Conservation (phyloP, 92 coral and sea anemone species). For the Ricordea florida region DNA sequence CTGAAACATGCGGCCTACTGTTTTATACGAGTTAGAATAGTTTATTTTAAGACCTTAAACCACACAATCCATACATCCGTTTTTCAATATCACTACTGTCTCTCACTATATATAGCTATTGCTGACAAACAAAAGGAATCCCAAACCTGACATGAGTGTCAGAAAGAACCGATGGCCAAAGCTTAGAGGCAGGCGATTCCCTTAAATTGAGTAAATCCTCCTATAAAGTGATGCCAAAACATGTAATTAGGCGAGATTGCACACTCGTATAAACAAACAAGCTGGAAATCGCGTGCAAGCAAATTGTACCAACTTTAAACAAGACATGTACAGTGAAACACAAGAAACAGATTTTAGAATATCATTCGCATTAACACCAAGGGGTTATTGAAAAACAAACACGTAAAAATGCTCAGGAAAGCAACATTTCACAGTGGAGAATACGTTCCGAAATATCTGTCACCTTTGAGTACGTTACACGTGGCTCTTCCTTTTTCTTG, state of each 20-base stretch:
- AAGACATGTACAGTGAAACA: too few species aligned
- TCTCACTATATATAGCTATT: background rate
- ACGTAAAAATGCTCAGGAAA: too few species aligned
- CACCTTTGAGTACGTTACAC: slow-evolving; percentile 74
- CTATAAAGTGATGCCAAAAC: slow-evolving; percentile 39
- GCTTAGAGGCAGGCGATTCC: slow-evolving; percentile 72
- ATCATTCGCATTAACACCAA: too few species aligned
- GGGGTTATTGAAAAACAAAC: too few species aligned
- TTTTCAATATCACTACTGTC: background rate
- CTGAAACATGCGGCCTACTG: too few species aligned
- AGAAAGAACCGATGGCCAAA: slow-evolving; percentile 80
- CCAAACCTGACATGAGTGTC: slow-evolving; percentile 81
- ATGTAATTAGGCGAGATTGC: background rate
- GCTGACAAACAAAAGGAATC: background rate
- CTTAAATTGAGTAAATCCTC: slow-evolving; percentile 74
- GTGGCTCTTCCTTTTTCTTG: slow-evolving; percentile 46
- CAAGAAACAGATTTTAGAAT: too few species aligned
- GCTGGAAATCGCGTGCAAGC: too few species aligned
- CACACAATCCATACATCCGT: background rate
- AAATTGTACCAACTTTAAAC: too few species aligned
- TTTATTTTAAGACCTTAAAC: background rate
- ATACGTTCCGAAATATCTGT: background rate
- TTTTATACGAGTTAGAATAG: too few species aligned
- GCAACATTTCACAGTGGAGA: background rate
- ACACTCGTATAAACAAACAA: too few species aligned